Percentiles rank a stretch among this genome's conserved stretches.
These are phyloP conservation scores for Ameiurus melas DNA, from an alignment of 2,113 vertebrate genomes.

Conservation along the genomic window DNA sequence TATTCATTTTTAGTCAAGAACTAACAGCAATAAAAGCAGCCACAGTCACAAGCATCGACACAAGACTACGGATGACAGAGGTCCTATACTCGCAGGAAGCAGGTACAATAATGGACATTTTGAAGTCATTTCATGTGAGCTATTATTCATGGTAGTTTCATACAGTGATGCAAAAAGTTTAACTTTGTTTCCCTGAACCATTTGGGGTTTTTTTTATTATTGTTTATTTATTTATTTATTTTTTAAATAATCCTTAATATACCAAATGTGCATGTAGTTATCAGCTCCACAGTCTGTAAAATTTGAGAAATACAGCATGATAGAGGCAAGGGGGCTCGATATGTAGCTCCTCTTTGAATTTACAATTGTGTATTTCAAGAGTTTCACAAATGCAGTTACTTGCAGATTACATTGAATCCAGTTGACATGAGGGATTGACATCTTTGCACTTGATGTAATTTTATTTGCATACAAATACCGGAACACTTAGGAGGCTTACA, in stretches of 20 bases:
- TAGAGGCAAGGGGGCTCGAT: too few relatives aligned
- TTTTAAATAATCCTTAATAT: neutral
- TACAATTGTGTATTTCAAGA: neutral
- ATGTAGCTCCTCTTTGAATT: neutral
- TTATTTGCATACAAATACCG: neutral
- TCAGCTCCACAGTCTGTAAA: neutral
- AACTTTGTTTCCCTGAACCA: neutral
- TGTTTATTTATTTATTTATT: too few relatives aligned
- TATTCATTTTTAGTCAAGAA: constrained; percentile 19
- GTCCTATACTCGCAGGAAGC: neutral
- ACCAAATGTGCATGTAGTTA: neutral
- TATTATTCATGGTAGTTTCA: neutral
- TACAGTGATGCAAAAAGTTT: neutral
- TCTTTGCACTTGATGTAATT: neutral
- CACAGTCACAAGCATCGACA: neutral
- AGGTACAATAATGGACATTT: constrained; percentile 24
- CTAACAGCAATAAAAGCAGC: neutral
- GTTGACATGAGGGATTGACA: neutral
- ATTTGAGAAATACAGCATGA: neutral
- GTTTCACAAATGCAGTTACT: neutral
- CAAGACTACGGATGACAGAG: neutral
- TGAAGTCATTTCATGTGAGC: neutral
- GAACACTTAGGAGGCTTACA: neutral
- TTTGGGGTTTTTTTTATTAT: too few relatives aligned
- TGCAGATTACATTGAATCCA: neutral